Percentiles rank a stretch among this genome's conserved stretches.
phyloP scores from a whole-genome alignment of 2,113 vertebrate species.

The Upupa epops region DNA sequence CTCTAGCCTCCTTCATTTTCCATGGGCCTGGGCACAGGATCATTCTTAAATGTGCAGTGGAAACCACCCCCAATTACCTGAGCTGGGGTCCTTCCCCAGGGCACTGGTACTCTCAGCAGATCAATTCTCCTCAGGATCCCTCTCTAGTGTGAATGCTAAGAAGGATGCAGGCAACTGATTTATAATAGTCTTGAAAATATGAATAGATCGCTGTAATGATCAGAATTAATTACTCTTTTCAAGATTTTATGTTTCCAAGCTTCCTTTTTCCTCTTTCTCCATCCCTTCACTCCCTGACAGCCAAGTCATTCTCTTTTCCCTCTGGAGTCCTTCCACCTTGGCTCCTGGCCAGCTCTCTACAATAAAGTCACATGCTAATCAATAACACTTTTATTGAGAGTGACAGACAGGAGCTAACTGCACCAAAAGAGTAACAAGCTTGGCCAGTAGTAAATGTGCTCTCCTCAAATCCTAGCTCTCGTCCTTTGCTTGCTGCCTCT shows the following conservation, averaged over 20 bases:
- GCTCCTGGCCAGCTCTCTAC: slow-evolving; percentile 49
- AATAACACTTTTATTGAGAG: slow-evolving; percentile 72
- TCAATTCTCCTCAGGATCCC: slow-evolving; percentile 14
- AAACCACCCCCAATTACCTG: background rate
- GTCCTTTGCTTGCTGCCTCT: slow-evolving; percentile 35
- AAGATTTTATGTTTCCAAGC: slow-evolving; percentile 56
- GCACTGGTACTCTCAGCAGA: background rate
- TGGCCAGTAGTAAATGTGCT: slow-evolving; percentile 5
- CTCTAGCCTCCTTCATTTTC: background rate
- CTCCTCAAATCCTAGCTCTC: slow-evolving; percentile 10
- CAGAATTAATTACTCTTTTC: slow-evolving; percentile 70
- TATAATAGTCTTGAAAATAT: slow-evolving; percentile 59
- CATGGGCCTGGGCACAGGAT: background rate
- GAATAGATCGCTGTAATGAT: slow-evolving; percentile 49
- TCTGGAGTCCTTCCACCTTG: slow-evolving; percentile 58
- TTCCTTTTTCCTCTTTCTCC: slow-evolving; percentile 27
- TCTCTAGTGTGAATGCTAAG: slow-evolving; percentile 1
- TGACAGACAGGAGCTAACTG: slow-evolving; percentile 69
- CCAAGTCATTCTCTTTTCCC: slow-evolving; percentile 39
- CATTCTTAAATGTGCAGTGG: background rate
- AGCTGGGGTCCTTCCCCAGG: background rate
- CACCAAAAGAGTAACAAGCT: slow-evolving; percentile 55
- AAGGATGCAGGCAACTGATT: slow-evolving; percentile 39
- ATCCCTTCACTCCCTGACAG: background rate
- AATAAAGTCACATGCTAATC: slow-evolving; percentile 72